phyloP scores from a whole-genome alignment of 2,888 invertebrate species.

The Pristionchus maxplancki region DNA sequence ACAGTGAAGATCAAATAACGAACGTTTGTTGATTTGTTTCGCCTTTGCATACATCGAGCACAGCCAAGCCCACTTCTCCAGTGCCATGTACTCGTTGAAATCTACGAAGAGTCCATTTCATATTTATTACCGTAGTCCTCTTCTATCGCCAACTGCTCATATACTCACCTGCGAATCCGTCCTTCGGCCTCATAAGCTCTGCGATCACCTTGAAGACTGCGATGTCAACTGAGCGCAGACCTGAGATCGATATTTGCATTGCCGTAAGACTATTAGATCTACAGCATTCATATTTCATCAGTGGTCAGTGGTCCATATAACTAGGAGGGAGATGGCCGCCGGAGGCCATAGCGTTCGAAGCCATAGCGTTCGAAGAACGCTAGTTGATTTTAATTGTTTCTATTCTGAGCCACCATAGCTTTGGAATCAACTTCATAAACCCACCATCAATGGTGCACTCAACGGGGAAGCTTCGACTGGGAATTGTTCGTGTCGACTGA shows the following conservation, averaged over 20 bases:
- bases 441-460: conserved; percentile 27
- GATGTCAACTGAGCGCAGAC: conserved; percentile 6
- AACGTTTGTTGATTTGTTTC: background rate
- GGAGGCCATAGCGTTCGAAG: too few species aligned
- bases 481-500: background rate
- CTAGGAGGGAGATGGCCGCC: too few species aligned
- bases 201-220: conserved; percentile 23
- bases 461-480: conserved; percentile 17
- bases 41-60: conserved; percentile 41
- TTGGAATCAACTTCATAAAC: background rate
- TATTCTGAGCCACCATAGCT: too few species aligned
- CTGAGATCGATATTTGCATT: background rate
- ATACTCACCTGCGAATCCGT: conserved; percentile 24
- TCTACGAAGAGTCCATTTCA: background rate
- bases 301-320: too few species aligned
- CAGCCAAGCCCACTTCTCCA: conserved; percentile 51
- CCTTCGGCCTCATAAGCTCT: background rate
- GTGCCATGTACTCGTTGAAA: conserved; percentile 6
- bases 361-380: too few species aligned
- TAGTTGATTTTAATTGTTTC: too few species aligned
- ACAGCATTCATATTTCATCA: too few species aligned
- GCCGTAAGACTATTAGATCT: background rate
- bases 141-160: background rate
- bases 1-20: background rate
- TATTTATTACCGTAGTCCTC: background rate